These are phyloP conservation scores for Vidua macroura DNA, from an alignment of 2,113 vertebrate genomes.

Conservation along the genomic window DNA sequence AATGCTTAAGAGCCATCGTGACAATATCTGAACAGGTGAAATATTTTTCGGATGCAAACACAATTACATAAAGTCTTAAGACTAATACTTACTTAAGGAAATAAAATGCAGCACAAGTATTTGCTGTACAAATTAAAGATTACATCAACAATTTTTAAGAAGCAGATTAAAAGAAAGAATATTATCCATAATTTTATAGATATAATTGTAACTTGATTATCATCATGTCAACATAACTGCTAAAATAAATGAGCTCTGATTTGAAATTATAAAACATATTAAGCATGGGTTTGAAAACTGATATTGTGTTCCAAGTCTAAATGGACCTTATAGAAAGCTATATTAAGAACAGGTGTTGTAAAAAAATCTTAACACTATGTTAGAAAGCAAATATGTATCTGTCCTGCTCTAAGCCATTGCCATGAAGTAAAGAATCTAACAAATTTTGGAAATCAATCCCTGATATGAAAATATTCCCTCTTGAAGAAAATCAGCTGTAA, in stretches of 20 bases:
- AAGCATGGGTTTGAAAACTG: background rate
- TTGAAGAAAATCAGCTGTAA: background rate
- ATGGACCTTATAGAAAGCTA: background rate
- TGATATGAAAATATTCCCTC: background rate
- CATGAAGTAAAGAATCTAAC: background rate
- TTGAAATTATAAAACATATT: background rate
- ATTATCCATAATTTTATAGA: rapidly evolving
- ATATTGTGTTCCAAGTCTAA: background rate
- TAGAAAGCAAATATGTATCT: background rate
- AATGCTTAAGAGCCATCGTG: background rate
- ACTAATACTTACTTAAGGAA: background rate
- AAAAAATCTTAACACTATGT: background rate
- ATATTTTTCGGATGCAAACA: background rate
- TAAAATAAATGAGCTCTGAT: background rate
- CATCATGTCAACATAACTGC: background rate
- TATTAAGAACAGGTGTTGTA: background rate
- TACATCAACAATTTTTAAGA: background rate
- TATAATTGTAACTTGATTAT: background rate
- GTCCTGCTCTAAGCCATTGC: background rate
- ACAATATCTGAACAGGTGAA: background rate
- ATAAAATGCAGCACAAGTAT: background rate
- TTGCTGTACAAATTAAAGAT: background rate
- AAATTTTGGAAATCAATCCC: background rate
- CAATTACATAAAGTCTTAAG: background rate
- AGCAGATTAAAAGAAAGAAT: background rate